These are phyloP conservation scores for Parelbella ahira DNA, from an alignment of 2,888 invertebrate species.

Conservation along the genomic window DNA sequence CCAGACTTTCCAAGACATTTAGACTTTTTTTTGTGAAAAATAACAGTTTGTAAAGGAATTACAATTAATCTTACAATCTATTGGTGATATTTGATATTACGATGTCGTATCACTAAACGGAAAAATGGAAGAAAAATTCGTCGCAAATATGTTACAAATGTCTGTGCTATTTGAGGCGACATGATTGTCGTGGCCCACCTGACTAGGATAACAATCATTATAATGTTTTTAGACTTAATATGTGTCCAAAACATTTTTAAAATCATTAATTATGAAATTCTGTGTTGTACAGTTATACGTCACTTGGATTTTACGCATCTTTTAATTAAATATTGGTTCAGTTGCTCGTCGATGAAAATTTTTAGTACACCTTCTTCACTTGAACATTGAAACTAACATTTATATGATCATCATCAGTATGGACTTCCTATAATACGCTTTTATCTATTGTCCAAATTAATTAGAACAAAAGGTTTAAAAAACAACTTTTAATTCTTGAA, in stretches of 20 bases:
- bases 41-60: not conserved
- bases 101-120: not conserved
- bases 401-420: no score
- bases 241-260: conserved; percentile 11
- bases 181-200: not conserved
- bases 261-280: no score
- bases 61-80: not conserved
- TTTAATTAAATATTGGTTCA: no score
- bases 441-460: no score
- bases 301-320: no score
- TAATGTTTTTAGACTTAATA: not conserved
- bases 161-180: not conserved
- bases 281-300: no score
- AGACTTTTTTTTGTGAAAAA: not conserved
- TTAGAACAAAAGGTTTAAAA: no score
- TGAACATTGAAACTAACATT: no score
- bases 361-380: no score
- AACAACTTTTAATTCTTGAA: no score
- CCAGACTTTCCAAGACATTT: not conserved
- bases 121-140: conserved; percentile 2
- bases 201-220: not conserved
- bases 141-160: conserved; percentile 5
- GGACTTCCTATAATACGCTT: not conserved
- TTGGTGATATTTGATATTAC: not conserved
- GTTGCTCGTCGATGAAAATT: no score